Percentiles rank a stretch among this genome's conserved stretches.
Evolutionary conservation across 2,888 invertebrate genomes (phyloP).

Genomic region (Galerucella calmariensis): DNA sequence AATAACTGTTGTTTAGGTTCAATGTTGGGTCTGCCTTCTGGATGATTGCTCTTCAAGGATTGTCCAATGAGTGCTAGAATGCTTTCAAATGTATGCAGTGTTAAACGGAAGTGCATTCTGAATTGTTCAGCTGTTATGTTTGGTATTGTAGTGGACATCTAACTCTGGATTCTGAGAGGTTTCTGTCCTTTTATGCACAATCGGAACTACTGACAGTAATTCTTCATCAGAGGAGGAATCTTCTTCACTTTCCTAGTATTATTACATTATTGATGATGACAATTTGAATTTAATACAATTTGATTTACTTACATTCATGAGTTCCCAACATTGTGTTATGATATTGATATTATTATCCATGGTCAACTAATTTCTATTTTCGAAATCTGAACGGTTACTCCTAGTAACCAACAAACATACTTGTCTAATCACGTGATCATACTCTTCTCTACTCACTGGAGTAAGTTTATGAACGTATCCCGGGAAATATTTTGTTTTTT

Average conservation of each 20-base stretch:
- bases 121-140: slow-evolving; percentile 20
- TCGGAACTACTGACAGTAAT: slow-evolving; percentile 3
- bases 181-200: slow-evolving; percentile 13
- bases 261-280: slow-evolving; percentile 10
- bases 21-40: slow-evolving; percentile 15
- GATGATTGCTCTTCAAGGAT: slow-evolving; percentile 15
- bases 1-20: neutral
- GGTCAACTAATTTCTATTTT: neutral
- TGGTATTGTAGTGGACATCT: slow-evolving; percentile 7
- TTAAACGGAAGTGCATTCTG: slow-evolving; percentile 16
- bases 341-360: neutral
- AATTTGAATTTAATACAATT: slow-evolving; percentile 13
- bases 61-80: slow-evolving; percentile 15
- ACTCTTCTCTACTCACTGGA: too few relatives aligned
- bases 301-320: slow-evolving; percentile 5
- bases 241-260: slow-evolving; percentile 19
- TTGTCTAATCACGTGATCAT: too few relatives aligned
- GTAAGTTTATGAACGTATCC: too few relatives aligned
- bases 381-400: neutral
- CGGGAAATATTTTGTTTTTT: too few relatives aligned
- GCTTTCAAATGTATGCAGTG: slow-evolving; percentile 13
- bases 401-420: too few relatives aligned
- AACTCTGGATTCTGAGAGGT: slow-evolving; percentile 12
- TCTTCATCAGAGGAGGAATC: slow-evolving; percentile 19
- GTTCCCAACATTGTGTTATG: neutral